A percentile compares a stretch with the other conserved stretches of the same genome.
phyloP scores from a whole-genome alignment of 2,797 vertebrate genomes.

The Danio tinwini region DNA sequence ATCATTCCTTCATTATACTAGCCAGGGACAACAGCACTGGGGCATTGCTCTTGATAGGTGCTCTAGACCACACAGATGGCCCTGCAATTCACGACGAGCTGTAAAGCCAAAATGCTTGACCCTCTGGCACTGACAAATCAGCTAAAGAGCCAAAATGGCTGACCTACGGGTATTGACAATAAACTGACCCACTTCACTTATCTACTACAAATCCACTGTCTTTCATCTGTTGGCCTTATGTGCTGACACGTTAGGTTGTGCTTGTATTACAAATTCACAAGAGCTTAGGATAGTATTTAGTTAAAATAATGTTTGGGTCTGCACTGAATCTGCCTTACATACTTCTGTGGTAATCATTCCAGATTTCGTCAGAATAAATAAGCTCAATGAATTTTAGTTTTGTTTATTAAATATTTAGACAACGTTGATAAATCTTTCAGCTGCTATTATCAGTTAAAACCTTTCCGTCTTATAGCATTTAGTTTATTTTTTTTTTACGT shows the following conservation, averaged over 20 bases:
- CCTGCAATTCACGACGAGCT: slow-evolving; percentile 72
- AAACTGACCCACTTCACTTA: slow-evolving; percentile 37
- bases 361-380: neutral
- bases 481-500: neutral
- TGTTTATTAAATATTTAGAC: neutral
- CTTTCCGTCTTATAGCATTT: neutral
- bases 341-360: neutral
- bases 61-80: slow-evolving; percentile 70
- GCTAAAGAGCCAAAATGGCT: slow-evolving; percentile 57
- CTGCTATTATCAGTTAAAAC: neutral
- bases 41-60: slow-evolving; percentile 74
- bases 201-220: slow-evolving; percentile 19
- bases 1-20: slow-evolving; percentile 38
- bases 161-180: neutral
- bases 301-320: neutral
- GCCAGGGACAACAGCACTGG: slow-evolving; percentile 51
- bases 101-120: slow-evolving; percentile 50
- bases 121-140: neutral
- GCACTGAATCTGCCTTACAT: neutral
- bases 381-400: neutral
- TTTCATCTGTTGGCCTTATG: neutral
- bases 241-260: neutral
- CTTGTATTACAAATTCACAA: neutral
- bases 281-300: neutral
- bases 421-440: neutral